Base-by-base conservation (phyloP, 2,888 invertebrate species). In the Choristoneura rosaceana region DNA sequence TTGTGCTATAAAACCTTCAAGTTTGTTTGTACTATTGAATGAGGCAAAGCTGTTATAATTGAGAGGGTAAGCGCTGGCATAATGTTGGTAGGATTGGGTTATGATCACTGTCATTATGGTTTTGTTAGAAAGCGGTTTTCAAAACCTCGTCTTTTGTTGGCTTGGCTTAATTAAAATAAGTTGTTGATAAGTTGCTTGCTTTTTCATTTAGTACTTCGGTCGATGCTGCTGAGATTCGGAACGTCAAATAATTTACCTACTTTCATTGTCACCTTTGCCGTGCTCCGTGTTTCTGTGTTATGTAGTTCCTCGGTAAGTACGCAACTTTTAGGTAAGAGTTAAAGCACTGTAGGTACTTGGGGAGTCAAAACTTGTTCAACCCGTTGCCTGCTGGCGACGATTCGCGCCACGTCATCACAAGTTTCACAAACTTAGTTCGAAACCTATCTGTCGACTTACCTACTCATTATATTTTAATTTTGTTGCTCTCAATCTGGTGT, bases 1-100 rank as follows among this genome's bases (percentile, higher is more conserved):
- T 71, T 71, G 64, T 75, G 62, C 66, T 77, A 77, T 77, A 73
- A 80, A 79, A 43, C 50, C 75, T 80, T 79, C 76, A 76, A 74
- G 70, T 73, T 66, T 70, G 76, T 33, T 70, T 47, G n/a, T 15
- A 12, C 15, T 70, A 47, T 62, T 67, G 58, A 70, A 69, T 70
- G 14, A 58, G 34, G 70, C 52, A 58, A 68, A 50, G 47, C 60
- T 52, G 62, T 59, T 62, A 43, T 73, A 70, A 74, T 70, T 67
- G 50, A 60, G 50, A 9, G 60, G 74, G 43, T 55, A 73, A 63
- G 60, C 59, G 69, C 69, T 67, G 52, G 68, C 38, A 38, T 55
- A 33, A 63, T 74, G 71, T 68, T 55, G 25, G 17, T 12, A 8
- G 52, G 43, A 63, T 74, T 69, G 50, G n/a, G 17, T 55, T 34